Evolutionary conservation across 2,797 vertebrate genomes (phyloP).

Genomic region (Molossus molossus): DNA sequence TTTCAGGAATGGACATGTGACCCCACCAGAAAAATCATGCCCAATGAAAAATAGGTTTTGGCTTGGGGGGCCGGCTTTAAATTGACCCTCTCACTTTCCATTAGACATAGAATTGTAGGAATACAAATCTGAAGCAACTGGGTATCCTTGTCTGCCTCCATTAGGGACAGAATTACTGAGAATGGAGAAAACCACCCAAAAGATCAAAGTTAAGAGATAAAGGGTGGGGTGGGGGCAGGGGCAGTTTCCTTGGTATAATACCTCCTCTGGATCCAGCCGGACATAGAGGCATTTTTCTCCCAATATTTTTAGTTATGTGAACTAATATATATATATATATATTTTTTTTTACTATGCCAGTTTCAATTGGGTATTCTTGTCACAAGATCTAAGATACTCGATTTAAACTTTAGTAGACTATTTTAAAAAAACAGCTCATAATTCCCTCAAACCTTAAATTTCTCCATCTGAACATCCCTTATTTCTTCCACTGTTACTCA

Average conservation of each 20-base stretch:
- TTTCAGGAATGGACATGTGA: background rate
- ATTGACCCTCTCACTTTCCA: background rate
- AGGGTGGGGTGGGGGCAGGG: no score
- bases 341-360: background rate
- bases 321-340: background rate
- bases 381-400: conserved; percentile 24
- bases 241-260: background rate
- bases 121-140: background rate
- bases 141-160: background rate
- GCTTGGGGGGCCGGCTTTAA: background rate
- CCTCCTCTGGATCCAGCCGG: background rate
- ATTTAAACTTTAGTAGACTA: conserved; percentile 47
- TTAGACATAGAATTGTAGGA: background rate
- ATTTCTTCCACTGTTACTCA: background rate
- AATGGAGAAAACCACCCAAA: background rate
- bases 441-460: conserved; percentile 42
- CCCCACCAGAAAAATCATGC: no score
- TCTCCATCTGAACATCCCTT: conserved; percentile 19
- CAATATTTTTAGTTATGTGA: background rate
- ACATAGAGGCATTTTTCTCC: background rate
- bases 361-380: background rate
- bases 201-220: background rate
- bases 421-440: background rate
- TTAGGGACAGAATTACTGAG: background rate
- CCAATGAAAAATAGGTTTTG: background rate